phyloP scores from a whole-genome alignment of 2,113 vertebrate genomes.

The Menidia beryllina region DNA sequence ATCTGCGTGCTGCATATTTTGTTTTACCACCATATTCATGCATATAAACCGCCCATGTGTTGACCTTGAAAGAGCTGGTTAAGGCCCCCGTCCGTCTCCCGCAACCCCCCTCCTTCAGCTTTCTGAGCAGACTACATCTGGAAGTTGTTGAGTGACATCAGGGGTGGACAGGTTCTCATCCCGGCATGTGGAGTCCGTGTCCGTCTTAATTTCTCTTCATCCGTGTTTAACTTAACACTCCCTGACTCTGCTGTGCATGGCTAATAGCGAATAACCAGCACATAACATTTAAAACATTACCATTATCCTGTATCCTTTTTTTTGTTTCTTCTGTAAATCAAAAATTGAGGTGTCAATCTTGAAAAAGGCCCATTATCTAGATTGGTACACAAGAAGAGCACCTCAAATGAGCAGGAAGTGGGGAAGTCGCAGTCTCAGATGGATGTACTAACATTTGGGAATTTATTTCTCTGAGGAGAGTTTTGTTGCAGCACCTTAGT shows the following conservation, averaged over 20 bases:
- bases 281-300: constrained; percentile 44
- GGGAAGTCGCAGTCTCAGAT: constrained; percentile 18
- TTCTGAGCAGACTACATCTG: constrained; percentile 77
- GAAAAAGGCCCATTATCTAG: constrained; percentile 18
- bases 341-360: constrained; percentile 1
- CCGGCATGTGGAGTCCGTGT: constrained; percentile 63
- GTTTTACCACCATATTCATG: constrained; percentile 45
- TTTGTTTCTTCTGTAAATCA: constrained; percentile 26
- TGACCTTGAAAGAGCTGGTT: constrained; percentile 58
- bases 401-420: constrained; percentile 18
- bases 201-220: constrained; percentile 36
- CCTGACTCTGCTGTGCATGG: constrained; percentile 55
- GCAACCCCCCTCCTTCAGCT: constrained; percentile 40
- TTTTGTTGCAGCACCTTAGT: constrained; percentile 2
- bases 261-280: constrained; percentile 27
- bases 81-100: constrained; percentile 40
- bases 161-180: constrained; percentile 75
- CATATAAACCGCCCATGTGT: constrained; percentile 32
- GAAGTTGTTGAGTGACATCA: constrained; percentile 82
- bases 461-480: constrained; percentile 15
- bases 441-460: constrained; percentile 31
- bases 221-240: constrained; percentile 30
- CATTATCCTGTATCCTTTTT: constrained; percentile 36
- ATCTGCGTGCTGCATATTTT: constrained; percentile 37
- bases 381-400: constrained; percentile 21